Percentiles rank a stretch among this genome's conserved stretches.
These are phyloP conservation scores for Torymus auratus DNA, from an alignment of 2,888 invertebrate species.

Conservation along the genomic window DNA sequence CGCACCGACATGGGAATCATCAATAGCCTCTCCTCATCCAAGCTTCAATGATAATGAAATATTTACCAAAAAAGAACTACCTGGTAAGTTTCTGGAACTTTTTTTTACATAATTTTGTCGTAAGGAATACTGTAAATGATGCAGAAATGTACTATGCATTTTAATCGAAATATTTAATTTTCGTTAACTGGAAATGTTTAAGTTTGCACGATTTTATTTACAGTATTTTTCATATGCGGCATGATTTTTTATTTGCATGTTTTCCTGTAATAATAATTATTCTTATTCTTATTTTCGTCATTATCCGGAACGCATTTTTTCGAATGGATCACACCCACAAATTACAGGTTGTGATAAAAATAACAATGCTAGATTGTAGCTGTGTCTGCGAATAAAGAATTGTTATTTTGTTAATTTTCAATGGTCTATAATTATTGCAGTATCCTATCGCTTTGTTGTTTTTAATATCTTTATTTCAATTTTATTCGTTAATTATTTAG, in stretches of 20 bases:
- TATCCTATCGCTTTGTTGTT: constrained; percentile 15
- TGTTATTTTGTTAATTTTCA: constrained; percentile 48
- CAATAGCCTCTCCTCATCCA: constrained; percentile 82
- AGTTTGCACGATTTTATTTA: too few relatives aligned
- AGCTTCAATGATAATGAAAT: constrained; percentile 91
- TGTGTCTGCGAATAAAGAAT: constrained; percentile 47
- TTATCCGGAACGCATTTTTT: constrained; percentile 65
- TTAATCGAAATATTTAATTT: too few relatives aligned
- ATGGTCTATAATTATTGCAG: constrained; percentile 10
- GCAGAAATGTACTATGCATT: too few relatives aligned
- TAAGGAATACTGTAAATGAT: too few relatives aligned
- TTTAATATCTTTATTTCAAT: neutral
- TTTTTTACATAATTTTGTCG: too few relatives aligned
- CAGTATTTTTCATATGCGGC: too few relatives aligned
- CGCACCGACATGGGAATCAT: constrained; percentile 79
- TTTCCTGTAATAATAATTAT: constrained; percentile 38
- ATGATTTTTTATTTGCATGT: constrained; percentile 24
- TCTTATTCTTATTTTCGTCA: constrained; percentile 62
- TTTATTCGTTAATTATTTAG: too few relatives aligned
- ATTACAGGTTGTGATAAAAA: constrained; percentile 72
- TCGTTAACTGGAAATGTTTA: too few relatives aligned
- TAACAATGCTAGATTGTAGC: constrained; percentile 67
- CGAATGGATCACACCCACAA: constrained; percentile 49
- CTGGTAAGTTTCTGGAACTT: constrained; percentile 76
- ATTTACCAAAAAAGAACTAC: constrained; percentile 89